phyloP scores from a whole-genome alignment of 2,113 vertebrate genomes.

The Lathamus discolor region DNA sequence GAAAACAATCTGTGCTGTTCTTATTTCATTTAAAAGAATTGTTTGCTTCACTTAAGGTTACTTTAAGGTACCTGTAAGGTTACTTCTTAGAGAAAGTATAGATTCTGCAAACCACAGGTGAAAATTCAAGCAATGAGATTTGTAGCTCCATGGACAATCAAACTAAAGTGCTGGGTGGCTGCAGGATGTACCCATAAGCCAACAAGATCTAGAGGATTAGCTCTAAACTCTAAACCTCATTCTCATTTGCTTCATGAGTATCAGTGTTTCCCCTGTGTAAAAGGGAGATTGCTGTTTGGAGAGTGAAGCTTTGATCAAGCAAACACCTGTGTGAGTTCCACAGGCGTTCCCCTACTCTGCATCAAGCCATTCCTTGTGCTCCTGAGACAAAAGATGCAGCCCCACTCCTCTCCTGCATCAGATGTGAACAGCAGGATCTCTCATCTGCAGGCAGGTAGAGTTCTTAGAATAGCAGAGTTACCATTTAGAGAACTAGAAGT shows the following conservation, averaged over 20 bases:
- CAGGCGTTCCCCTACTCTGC: background rate
- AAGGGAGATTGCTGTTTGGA: background rate
- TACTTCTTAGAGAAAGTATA: background rate
- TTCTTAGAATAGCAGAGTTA: background rate
- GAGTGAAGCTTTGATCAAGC: conserved; percentile 18
- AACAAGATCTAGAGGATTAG: background rate
- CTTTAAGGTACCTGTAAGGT: background rate
- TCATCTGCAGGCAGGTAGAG: conserved; percentile 32
- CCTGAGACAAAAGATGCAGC: background rate
- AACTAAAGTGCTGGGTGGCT: background rate
- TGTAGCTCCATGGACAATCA: background rate
- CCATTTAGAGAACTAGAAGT: background rate
- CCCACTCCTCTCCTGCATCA: background rate
- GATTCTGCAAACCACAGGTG: background rate
- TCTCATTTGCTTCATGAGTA: conserved; percentile 4
- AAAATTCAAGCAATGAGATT: background rate
- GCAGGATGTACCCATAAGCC: background rate
- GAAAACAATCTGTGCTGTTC: background rate
- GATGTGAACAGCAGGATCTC: conserved; percentile 24
- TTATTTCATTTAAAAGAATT: background rate
- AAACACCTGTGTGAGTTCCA: background rate
- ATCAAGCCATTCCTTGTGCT: background rate
- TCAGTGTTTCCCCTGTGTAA: background rate
- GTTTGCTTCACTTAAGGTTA: background rate
- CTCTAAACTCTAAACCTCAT: background rate